Conservation (phyloP, 2,797 vertebrate genomes). For the Anolis apletophallus region DNA sequence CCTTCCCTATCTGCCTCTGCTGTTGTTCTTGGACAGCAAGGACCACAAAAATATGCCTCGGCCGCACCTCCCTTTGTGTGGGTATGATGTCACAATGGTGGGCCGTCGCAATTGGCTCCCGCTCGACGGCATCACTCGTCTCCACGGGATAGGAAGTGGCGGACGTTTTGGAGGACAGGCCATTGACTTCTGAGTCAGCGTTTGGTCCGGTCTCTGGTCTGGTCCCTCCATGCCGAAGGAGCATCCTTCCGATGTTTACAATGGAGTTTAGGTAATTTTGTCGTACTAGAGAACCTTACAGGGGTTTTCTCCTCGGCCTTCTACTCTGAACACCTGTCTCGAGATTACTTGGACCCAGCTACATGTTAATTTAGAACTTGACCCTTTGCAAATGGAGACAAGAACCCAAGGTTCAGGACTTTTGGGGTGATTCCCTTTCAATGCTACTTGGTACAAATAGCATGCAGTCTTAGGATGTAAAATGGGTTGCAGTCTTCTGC, state of each 20-base stretch:
- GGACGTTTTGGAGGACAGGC: neutral
- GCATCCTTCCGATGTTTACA: neutral
- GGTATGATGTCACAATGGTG: neutral
- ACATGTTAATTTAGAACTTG: neutral
- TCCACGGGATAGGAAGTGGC: neutral
- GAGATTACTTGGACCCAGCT: neutral
- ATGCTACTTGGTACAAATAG: neutral
- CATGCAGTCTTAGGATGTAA: neutral
- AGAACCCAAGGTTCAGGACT: no score
- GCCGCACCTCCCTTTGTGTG: neutral
- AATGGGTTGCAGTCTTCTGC: neutral
- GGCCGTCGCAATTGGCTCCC: neutral
- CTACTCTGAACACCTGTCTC: neutral
- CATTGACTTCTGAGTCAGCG: fast-evolving
- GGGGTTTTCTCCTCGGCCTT: neutral
- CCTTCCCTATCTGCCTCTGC: fast-evolving
- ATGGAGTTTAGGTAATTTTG: slow-evolving; percentile 9
- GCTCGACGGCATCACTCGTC: neutral
- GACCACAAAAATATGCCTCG: neutral
- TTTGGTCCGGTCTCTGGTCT: neutral
- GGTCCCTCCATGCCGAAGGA: neutral
- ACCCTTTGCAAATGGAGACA: neutral
- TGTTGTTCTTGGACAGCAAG: neutral
- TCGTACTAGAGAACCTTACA: neutral
- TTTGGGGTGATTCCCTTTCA: no score